Base-by-base conservation (phyloP, 2,797 vertebrate genomes). In the Pseudochromis fuscus region DNA sequence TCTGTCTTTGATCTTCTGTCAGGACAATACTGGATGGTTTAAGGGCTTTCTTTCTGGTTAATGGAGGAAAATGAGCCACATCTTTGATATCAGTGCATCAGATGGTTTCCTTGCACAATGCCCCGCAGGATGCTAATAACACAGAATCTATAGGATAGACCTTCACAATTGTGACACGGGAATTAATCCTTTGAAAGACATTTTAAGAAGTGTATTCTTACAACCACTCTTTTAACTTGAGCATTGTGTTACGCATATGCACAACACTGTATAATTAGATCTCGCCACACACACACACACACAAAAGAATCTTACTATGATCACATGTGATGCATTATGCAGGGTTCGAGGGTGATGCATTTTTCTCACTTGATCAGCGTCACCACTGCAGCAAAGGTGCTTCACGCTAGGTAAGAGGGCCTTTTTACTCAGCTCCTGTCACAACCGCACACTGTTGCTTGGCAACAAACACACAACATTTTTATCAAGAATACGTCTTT, bases 401-500 rank as follows among this genome's bases (percentile, higher is more conserved):
- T 82, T 77, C 60, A 52, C 5, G 12, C 60, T 31, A 53, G 40
- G 58, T 60, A 74, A 68, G 7, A 67, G 78, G 62, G 48, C 18
- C 18, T 56, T 71, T 85, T 65, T 67, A 72, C 51, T 50, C 30
- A 42, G 42, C 57, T 76, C 62, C 62, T 66, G 79, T 79, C 70
- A 83, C 15, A 73, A 83, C 66, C 62, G 38, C 74, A 48, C 51
- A 57, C 69, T 57, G 88, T 89, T 90, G 90, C 91, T 77, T 83
- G 77, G 89, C 84, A 90, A 92, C 88, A 85, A 82, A 87, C 67
- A 74, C 40, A 71, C 55, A 77, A 78, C 48, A 33, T 50, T 82
- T 82, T 81, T 25, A 84, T 78, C 53, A 76, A 37, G 11, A 79
- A 59, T 45, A 51, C 45, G 64, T 63, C 44, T 68, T 66, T 65